Evolutionary conservation across 2,113 vertebrate species (phyloP), one percentile per base, ranked within the genome.

Genomic region (Aegithalos caudatus): DNA sequence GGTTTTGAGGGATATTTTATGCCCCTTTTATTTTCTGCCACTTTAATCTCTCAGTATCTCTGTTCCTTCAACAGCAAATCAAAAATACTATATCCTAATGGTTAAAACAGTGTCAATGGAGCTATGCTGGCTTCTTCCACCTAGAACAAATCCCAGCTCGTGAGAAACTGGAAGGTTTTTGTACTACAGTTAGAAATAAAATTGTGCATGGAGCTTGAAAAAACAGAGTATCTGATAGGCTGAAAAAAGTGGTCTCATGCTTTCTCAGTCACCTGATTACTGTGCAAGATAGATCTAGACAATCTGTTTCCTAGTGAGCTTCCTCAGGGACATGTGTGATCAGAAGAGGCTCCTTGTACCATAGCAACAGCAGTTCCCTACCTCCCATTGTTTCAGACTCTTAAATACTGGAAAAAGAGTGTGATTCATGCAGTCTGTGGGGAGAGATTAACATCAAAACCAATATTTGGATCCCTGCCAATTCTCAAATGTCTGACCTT

Each of bases 351-450:
- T 91, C 25, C 1, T 54, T 84, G 74, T 93, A 48, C 86, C 88
- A 86, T 96, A 88, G 95, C 86, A 96, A 96, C 86, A 85, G 72
- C 67, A 45, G 33, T 56, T 56, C 35, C n/a, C 51, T 74, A 72
- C 42, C 61, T 96, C 91, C 70, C 50, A 60, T 91, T 96, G 85
- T 91, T 78, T 93, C 87, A 22, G 70, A 33, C 53, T 62, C 54
- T 51, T 54, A 70, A 96, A 89, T 47, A 44, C 62, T 70, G 71
- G 64, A 29, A 90, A 87, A 85, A 45, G 13, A 85, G 53, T 81
- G 33, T 81, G 77, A 92, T 86, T 93, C 60, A 69, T 54, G 45
- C 3, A 12, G 62, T 85, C 33, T 47, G 4, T 65, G 54, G 56
- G 70, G 72, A 94, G 65, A 86, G 6, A 85, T 67, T 91, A 83